Evolutionary conservation across 92 coral and sea anemone species (phyloP), one percentile per base, ranked within the genome.

Genomic region (Heteractis magnifica): DNA sequence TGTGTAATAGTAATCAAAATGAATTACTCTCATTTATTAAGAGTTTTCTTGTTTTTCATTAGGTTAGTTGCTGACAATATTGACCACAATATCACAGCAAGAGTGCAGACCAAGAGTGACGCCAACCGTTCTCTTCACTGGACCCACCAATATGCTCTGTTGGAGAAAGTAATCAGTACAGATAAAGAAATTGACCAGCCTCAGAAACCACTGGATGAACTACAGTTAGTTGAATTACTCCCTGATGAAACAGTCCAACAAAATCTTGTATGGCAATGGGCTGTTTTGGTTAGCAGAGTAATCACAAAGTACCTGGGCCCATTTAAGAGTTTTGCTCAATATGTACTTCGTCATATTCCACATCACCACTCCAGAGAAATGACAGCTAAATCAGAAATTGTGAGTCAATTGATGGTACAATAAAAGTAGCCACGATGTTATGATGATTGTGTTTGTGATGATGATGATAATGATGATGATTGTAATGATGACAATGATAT

Each of bases 81-180:
- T 10, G 90, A 89, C 52, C 92, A 89, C 52, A 86, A 89, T 23
- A 89, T 89, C 10, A 9, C 19, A 2, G 92, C 90, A 65, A 56
- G 89, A 7, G 78, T 86, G 14, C 88, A 89, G 53, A 76, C 90
- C 8, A 89, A 79, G 20, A 77, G 70, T 4, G 86, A 85, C 68
- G 19, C 52, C 48, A 86, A 86, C 68, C 41, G 73, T 21, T 90
- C 93, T 6, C 8, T 86, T 7, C 92, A 89, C 73, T 89, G 90
- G 92, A 86, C 92, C 19, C 88, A 89, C 58, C 86, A 86, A 76
- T 89, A 56, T 82, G 92, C 90, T n/a, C 73, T 89, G 7, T 49
- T 41, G 41, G 75, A 71, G 48, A 71, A 71, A 71, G 75, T 71
- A 4, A 44, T 71, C 10, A 20, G 4, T 20, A 4, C 15, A 8